Evolutionary conservation across 2,113 vertebrate genomes (phyloP), one percentile per base, ranked within the genome.

Genomic region (Platichthys flesus): DNA sequence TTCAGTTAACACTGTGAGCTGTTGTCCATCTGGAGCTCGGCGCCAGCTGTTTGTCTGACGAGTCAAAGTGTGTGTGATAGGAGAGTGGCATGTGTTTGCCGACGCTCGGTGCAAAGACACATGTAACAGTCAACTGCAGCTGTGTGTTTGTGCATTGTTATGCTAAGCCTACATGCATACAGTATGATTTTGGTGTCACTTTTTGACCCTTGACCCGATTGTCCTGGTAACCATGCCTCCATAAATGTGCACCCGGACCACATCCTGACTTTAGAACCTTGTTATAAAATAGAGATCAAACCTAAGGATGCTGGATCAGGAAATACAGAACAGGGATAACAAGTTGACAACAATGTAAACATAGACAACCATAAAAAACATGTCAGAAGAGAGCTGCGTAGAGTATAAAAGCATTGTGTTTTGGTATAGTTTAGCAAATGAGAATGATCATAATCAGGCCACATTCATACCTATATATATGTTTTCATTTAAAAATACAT

Each of bases 1-100:
- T 94, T 95, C 94, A 96, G 94, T 96, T 95, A 95, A 95, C 84
- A 82, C 81, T 81, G 88, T 90, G 92, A 93, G 92, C 91, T 90
- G 91, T 91, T 89, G 88, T 91, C 87, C 86, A 85, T 85, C 89
- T 90, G 84, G 80, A 81, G 77, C 85, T 67, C 62, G 5, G 49
- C 62, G 75, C 85, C 82, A 85, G 78, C 85, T 90, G 81, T 86
- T 82, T 90, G 73, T 82, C 18, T 79, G 67, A 85, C 45, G 31
- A 47, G 60, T 78, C 47, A 14, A 18, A 69, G 71, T 83, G 67
- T 81, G 69, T 84, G 52, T 72, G 77, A 55, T 71, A 58, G 61
- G 9, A 76, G 59, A 82, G 67, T 67, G 71, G 58, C 57, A 79
- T 82, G 82, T 81, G 78, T 87, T 75, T 68, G 80, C 64, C 67